These are phyloP conservation scores for Coreius guichenoti DNA, from an alignment of 2,797 vertebrate genomes.

Conservation along the genomic window DNA sequence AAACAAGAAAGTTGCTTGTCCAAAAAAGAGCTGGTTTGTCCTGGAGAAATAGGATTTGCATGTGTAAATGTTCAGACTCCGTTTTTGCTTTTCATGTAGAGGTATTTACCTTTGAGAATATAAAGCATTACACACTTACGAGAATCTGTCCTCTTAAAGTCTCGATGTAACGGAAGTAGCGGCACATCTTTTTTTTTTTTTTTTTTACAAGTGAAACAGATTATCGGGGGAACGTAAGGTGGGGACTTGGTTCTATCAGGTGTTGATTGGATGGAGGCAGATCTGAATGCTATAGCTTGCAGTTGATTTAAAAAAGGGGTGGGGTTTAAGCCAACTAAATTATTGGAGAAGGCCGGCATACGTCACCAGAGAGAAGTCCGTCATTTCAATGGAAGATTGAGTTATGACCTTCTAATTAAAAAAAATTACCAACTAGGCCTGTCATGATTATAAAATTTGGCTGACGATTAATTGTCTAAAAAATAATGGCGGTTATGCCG, in stretches of 20 bases:
- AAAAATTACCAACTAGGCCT: too few relatives aligned
- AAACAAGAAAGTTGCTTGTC: constrained; percentile 18
- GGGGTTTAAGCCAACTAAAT: neutral
- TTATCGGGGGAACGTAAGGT: neutral
- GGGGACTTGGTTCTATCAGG: neutral
- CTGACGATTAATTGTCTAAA: too few relatives aligned
- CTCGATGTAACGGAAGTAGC: neutral
- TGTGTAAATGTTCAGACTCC: constrained; percentile 22
- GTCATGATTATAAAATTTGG: too few relatives aligned
- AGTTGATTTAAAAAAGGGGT: neutral
- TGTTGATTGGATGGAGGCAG: neutral
- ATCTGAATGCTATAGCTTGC: too few relatives aligned
- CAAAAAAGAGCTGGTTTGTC: neutral
- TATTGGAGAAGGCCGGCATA: neutral
- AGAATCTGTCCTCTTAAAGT: neutral
- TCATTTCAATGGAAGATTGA: neutral
- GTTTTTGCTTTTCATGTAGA: neutral
- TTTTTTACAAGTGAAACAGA: neutral
- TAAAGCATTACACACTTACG: neutral
- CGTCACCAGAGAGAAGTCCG: too few relatives aligned
- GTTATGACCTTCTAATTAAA: neutral
- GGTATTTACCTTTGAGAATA: neutral
- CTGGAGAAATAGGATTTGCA: constrained; percentile 23
- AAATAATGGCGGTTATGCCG: too few relatives aligned
- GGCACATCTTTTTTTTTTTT: neutral